Evolutionary conservation across 35 echinoderm and acorn worm genomes (phyloP), one percentile per base, ranked within the genome.

Genomic region (Lytechinus variegatus): DNA sequence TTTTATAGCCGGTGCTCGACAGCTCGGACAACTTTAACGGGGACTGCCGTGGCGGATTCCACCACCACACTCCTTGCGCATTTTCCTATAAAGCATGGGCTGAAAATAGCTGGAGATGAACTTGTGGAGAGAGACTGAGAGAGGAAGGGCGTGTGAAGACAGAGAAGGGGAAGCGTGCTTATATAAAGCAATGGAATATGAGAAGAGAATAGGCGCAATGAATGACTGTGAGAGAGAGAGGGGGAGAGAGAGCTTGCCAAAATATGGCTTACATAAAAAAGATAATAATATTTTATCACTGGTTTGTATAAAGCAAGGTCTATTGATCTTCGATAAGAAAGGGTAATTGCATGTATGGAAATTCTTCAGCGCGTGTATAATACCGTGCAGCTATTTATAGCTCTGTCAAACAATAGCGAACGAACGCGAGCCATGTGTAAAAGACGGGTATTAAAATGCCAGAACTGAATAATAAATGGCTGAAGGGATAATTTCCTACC

Each of bases 361-460:
- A 79, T 79, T 79, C 66, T 79, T 58, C 19, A 24, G 14, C 19
- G 66, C 66, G 66, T 79, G 21, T 79, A 79, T 7, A 79, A 79
- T 79, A 79, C 21, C 66, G 14, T 79, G 66, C 66, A 79, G 66
- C n/a, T 79, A 79, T 79, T 79, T 79, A 79, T 79, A 79, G 66
- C 66, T 24, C 66, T 79, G 21, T 24, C 66, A 16, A 79, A 79
- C 66, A 79, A 79, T 24, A 16, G 66, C 16, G 12, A 6, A 79
- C 66, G 66, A 79, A 24, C 19, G 66, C 4, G 21, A 79, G 66
- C 66, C 16, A 24, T 79, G 66, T 79, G 66, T 79, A 7, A 19
- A 79, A 79, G 66, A 79, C 66, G 66, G 66, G 66, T 79, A 79
- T 79, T 79, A 79, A 79, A 79, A 79, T 79, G 66, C 66, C 66